Conservation (phyloP, 2,888 invertebrate genomes). For the Ditylenchus weischeri region DNA sequence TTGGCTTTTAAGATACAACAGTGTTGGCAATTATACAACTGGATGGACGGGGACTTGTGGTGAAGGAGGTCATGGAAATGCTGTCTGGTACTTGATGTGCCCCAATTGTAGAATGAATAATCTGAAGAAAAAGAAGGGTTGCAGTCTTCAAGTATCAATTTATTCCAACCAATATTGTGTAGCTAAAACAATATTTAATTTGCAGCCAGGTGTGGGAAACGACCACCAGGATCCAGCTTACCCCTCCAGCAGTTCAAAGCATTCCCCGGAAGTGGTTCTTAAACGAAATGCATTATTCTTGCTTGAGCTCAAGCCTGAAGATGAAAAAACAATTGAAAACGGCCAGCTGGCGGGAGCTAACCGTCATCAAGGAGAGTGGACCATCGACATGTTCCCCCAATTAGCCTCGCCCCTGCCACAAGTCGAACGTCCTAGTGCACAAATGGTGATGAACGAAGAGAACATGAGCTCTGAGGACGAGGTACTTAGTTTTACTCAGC, state of each 20-base stretch:
- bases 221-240: too few species aligned
- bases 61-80: conserved; percentile 74
- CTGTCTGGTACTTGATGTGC: conserved; percentile 79
- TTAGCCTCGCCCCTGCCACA: not conserved
- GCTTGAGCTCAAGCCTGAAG: conserved; percentile 69
- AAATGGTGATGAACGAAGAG: conserved; percentile 8
- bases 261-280: conserved; percentile 64
- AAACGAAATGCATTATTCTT: conserved; percentile 90
- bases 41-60: conserved; percentile 87
- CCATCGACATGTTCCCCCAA: conserved; percentile 26
- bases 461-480: conserved; percentile 1
- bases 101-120: conserved; percentile 81
- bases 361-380: conserved; percentile 15
- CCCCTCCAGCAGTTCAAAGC: conserved; percentile 1
- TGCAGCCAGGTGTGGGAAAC: too few species aligned
- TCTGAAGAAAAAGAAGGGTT: conserved; percentile 49
- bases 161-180: too few species aligned
- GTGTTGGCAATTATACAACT: conserved; percentile 79
- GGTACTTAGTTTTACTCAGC: not conserved
- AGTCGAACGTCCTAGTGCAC: not conserved
- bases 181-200: too few species aligned
- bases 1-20: conserved; percentile 69
- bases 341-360: not conserved
- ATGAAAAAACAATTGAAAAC: not conserved
- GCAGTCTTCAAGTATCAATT: too few species aligned